Evolutionary conservation across 2,888 invertebrate species (phyloP), one percentile per base, ranked within the genome.

Genomic region (Pomacea canaliculata): DNA sequence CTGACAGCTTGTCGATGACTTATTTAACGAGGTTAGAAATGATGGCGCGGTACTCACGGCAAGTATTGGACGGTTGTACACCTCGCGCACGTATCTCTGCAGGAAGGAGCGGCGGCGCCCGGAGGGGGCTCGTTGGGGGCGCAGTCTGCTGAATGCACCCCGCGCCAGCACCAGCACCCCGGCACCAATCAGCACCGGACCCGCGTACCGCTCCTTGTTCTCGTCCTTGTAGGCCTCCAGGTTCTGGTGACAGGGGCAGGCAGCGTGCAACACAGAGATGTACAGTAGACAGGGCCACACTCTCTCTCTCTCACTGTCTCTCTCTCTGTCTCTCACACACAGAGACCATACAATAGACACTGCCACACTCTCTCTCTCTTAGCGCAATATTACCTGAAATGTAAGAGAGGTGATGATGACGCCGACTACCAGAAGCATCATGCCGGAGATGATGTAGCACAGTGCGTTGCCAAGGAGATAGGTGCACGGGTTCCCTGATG

Each of bases 351-450:
- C 23, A 23, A 23, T 23, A 23, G 23, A 23, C 23, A 23, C 0
- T 23, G 23, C 23, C 23, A 23, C 23, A 23, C 23, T 23, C 23
- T 23, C 23, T 23, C 23, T 23, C 23, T 23, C 68, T 49, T 48
- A 68, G 23, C 68, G 48, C 67, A 16, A 56, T n/a, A 8, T 7
- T 67, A 73, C 76, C 79, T 85, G 85, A 73, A 87, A 87, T 37
- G 86, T 86, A 60, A 86, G 76, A 12, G 87, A 87, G 37, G 86
- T 87, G 65, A 87, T 85, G 73, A 87, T 86, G 77, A 87, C 87
- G 19, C 87, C 87, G 27, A 87, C 84, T 37, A 87, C 87, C 16
- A 87, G 81, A 37, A 87, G 77, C 63, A 84, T 79, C 68, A 83
- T 80, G 49, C 87, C 87, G 71, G 85, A 85, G 46, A 85, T 83